These are phyloP conservation scores for Ryuthela nishihirai DNA, from an alignment of 2,888 invertebrate species.

Conservation along the genomic window DNA sequence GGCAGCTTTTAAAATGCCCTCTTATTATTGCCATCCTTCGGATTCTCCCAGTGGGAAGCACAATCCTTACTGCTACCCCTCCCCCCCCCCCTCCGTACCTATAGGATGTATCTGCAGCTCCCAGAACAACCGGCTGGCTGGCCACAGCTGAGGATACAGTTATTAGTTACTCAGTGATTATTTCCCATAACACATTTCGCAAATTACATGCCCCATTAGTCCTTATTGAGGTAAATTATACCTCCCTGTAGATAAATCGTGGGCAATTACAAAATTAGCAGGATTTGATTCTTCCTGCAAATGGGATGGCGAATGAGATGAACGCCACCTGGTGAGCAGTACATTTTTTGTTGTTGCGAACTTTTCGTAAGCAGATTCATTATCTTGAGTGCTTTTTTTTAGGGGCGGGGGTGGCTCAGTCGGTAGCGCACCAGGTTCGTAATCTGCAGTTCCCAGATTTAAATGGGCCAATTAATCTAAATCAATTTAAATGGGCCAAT, in stretches of 20 bases:
- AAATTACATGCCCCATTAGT: slow-evolving; percentile 27
- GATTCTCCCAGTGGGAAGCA: too few species aligned
- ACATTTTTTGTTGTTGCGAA: too few species aligned
- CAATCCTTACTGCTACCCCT: too few species aligned
- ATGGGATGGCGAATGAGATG: background rate
- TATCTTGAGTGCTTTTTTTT: too few species aligned
- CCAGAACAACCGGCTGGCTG: background rate
- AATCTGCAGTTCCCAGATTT: too few species aligned
- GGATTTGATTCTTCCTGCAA: background rate
- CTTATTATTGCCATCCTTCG: too few species aligned
- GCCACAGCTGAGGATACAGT: slow-evolving; percentile 1
- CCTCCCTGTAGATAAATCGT: slow-evolving; percentile 31
- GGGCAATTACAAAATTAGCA: slow-evolving; percentile 17
- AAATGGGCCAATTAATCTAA: too few species aligned
- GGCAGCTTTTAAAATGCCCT: too few species aligned
- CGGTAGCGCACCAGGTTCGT: too few species aligned
- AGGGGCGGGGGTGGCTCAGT: too few species aligned
- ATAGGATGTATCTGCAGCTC: slow-evolving; percentile 25
- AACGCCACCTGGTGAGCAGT: background rate
- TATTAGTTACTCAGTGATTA: background rate
- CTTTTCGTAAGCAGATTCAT: too few species aligned
- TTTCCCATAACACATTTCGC: slow-evolving; percentile 13
- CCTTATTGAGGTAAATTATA: slow-evolving; percentile 18
- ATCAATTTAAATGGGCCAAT: too few species aligned
- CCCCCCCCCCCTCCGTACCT: background rate